Base-by-base conservation (phyloP, 2,113 vertebrate species). In the Loxodonta africana region DNA sequence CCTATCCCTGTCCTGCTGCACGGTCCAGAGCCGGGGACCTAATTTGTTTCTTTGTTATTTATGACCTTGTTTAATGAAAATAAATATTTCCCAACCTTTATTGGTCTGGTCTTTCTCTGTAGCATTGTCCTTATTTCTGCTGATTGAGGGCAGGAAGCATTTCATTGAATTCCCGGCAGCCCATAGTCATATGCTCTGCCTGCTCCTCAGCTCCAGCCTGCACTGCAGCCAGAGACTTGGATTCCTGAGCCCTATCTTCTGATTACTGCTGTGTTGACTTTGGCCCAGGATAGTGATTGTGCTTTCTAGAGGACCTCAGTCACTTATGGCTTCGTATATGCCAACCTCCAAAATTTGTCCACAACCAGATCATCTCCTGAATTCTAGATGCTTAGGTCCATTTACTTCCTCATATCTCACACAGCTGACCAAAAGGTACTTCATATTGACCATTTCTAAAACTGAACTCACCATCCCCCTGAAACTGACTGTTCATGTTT, bases 51-150 rank as follows among this genome's bases (percentile, higher is more conserved):
- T 95, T 96, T 94, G 98, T 97, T 97, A 97, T 97, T 98, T 98
- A 97, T 97, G 98, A 98, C 57, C 97, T 98, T 97, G 97, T 98
- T 98, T 98, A 97, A 98, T 97, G 97, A 96, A 95, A 98, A 99
- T 98, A 98, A 99, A 98, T 97, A 97, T 97, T 98, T 98, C 97
- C 74, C 98, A 97, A 96, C 98, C 97, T 97, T 3, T 96, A 90
- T 83, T 3, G 8, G 25, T 46, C 82, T 93, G 57, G 74, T 86
- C 65, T 89, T 93, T 95, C 62, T 96, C 65, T 91, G 5, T 90
- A 51, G 74, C 82, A 10, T 96, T 92, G 65, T 85, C 74, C 28
- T 96, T 95, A 83, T 90, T 97, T 96, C 84, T 96, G 20, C 51
- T 89, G 21, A 86, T 80, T 53, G 33, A 28, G 84, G 30, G 6